phyloP scores from a whole-genome alignment of 1,140 invertebrate genomes.

The Lysiphlebus fabarum region DNA sequence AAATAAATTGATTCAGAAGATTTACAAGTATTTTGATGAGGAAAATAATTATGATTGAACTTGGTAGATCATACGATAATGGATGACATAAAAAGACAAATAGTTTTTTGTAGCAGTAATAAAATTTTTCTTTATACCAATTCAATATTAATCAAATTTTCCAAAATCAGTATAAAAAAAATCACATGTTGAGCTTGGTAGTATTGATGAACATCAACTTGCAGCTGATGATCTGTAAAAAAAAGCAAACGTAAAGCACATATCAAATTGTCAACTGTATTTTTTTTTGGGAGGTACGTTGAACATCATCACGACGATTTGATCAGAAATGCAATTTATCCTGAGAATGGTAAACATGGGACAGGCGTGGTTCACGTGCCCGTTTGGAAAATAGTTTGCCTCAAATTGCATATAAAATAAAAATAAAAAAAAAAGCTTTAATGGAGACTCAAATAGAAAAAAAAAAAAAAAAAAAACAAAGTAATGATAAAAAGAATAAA shows the following conservation, averaged over 20 bases:
- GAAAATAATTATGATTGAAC: too few species aligned
- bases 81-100: constrained; percentile 21
- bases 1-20: too few species aligned
- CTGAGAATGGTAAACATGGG: constrained; percentile 40
- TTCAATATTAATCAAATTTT: too few species aligned
- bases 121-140: constrained; percentile 12
- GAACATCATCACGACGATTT: constrained; percentile 22
- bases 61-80: constrained; percentile 3
- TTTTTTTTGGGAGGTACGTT: constrained; percentile 16
- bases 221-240: too few species aligned
- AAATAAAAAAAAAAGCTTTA: constrained; percentile 22
- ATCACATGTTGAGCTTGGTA: neutral
- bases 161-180: too few species aligned
- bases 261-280: too few species aligned
- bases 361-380: constrained; percentile 44
- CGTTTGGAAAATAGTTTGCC: constrained; percentile 39
- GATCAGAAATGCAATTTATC: constrained; percentile 40
- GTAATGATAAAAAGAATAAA: constrained; percentile 20
- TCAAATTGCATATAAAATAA: constrained; percentile 35
- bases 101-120: constrained; percentile 14
- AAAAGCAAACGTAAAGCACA: too few species aligned
- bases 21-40: too few species aligned
- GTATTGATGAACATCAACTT: too few species aligned
- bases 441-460: neutral
- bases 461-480: constrained; percentile 28